phyloP scores from a whole-genome alignment of 2,888 invertebrate species.

The Apotomis turbidana region DNA sequence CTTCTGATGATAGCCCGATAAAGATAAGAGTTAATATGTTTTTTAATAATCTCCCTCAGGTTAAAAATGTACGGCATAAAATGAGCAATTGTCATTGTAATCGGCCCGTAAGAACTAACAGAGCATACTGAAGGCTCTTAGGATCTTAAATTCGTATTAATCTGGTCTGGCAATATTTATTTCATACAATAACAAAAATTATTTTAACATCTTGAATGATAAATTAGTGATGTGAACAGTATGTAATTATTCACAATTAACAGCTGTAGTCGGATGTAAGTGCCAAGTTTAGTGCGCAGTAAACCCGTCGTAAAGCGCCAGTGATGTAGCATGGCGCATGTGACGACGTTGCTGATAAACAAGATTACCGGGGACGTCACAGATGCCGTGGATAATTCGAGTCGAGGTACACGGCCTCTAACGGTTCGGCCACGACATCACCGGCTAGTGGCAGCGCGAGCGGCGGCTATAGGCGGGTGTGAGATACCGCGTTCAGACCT shows the following conservation, averaged over 20 bases:
- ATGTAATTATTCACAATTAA: constrained; percentile 27
- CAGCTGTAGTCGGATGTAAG: constrained; percentile 29
- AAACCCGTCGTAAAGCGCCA: constrained; percentile 55
- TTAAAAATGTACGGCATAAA: too few relatives aligned
- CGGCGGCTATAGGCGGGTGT: too few relatives aligned
- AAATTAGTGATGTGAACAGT: constrained; percentile 5
- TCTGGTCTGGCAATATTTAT: neutral
- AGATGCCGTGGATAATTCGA: constrained; percentile 39
- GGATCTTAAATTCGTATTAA: too few relatives aligned
- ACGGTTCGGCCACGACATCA: neutral
- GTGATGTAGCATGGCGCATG: constrained; percentile 46
- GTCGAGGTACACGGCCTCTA: constrained; percentile 40
- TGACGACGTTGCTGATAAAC: constrained; percentile 59
- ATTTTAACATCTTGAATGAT: constrained; percentile 5
- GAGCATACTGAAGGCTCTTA: too few relatives aligned
- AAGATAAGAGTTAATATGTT: too few relatives aligned
- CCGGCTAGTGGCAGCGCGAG: too few relatives aligned
- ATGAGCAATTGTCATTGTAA: too few relatives aligned
- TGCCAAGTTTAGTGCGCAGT: constrained; percentile 48
- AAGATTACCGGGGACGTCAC: constrained; percentile 50
- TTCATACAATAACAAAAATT: neutral
- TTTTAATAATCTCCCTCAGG: too few relatives aligned
- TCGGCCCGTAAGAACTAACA: too few relatives aligned
- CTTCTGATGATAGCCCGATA: too few relatives aligned
- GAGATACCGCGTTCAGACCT: too few relatives aligned